phyloP scores from a whole-genome alignment of 2,888 invertebrate species.

The Brachyptera putata region DNA sequence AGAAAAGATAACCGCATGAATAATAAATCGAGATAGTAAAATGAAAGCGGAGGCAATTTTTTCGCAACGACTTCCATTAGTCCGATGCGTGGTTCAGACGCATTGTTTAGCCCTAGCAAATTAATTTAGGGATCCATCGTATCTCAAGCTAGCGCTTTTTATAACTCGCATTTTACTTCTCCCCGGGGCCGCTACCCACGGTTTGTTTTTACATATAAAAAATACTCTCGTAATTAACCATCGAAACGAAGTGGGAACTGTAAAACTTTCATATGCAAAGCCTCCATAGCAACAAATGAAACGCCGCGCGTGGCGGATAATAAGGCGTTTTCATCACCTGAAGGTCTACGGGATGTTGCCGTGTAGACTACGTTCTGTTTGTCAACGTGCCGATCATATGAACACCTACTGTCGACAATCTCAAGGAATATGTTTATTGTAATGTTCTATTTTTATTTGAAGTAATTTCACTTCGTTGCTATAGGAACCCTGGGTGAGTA shows the following conservation, averaged over 20 bases:
- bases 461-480: constrained; percentile 47
- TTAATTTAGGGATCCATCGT: constrained; percentile 47
- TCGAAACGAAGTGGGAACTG: constrained; percentile 26
- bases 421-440: constrained; percentile 12
- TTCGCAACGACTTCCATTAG: constrained; percentile 49
- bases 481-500: constrained; percentile 52
- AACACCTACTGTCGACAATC: no score
- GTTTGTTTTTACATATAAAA: constrained; percentile 25
- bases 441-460: constrained; percentile 33
- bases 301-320: no score
- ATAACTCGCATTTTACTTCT: constrained; percentile 24
- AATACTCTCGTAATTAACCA: constrained; percentile 29
- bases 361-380: no score
- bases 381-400: no score
- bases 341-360: no score
- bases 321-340: no score
- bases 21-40: constrained; percentile 32
- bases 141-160: constrained; percentile 20
- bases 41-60: constrained; percentile 44
- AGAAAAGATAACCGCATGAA: constrained; percentile 41
- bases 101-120: constrained; percentile 51
- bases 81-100: constrained; percentile 38
- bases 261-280: background rate
- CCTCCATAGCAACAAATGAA: background rate
- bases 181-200: constrained; percentile 29